These are phyloP conservation scores for Eupithecia dodoneata DNA, from an alignment of 2,888 invertebrate species.

Conservation along the genomic window DNA sequence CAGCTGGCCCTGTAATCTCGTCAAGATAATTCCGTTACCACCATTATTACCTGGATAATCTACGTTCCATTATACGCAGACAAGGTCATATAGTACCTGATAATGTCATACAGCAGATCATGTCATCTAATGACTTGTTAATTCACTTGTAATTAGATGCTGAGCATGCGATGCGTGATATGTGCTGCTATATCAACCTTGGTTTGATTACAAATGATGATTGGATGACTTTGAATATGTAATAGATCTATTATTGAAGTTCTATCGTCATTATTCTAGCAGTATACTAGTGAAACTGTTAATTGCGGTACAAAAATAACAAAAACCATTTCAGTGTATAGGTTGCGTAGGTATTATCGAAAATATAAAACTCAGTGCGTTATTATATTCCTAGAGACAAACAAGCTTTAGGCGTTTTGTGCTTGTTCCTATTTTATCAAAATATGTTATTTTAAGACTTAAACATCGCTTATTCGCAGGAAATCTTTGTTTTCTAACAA, in stretches of 20 bases:
- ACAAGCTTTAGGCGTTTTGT: slow-evolving; percentile 3
- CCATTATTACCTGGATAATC: slow-evolving; percentile 19
- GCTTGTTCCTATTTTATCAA: background rate
- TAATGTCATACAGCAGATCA: slow-evolving; percentile 23
- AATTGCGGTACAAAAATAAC: background rate
- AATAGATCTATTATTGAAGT: slow-evolving; percentile 21
- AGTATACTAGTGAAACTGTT: background rate
- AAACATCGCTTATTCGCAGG: slow-evolving; percentile 29
- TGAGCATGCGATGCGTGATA: slow-evolving; percentile 38
- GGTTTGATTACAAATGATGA: slow-evolving; percentile 28
- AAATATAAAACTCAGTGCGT: background rate
- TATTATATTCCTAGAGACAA: background rate
- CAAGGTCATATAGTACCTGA: slow-evolving; percentile 25
- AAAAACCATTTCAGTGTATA: background rate
- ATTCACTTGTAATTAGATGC: slow-evolving; percentile 37
- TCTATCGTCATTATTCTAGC: background rate
- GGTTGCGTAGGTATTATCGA: background rate
- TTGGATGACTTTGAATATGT: slow-evolving; percentile 22
- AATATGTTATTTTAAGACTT: slow-evolving; percentile 26
- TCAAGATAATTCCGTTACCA: slow-evolving; percentile 21
- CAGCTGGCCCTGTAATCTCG: background rate
- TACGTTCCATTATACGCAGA: slow-evolving; percentile 30
- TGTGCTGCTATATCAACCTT: slow-evolving; percentile 22
- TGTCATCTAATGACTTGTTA: slow-evolving; percentile 39
- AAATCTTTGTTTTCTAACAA: slow-evolving; percentile 39